These are phyloP conservation scores for Mycteria americana DNA, from an alignment of 2,797 vertebrate species.

Conservation along the genomic window DNA sequence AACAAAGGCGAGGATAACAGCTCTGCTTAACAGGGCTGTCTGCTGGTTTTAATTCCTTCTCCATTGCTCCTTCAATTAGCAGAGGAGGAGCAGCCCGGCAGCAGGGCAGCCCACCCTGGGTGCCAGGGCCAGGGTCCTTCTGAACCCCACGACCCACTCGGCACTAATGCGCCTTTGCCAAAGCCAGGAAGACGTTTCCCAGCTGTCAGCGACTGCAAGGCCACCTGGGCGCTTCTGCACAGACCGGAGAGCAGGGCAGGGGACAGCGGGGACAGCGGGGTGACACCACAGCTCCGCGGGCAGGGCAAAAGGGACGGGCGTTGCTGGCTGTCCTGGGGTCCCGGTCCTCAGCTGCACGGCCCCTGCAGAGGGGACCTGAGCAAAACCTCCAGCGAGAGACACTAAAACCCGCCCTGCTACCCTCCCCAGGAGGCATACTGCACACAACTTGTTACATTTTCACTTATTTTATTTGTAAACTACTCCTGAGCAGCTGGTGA, in stretches of 20 bases:
- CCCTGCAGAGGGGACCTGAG: not conserved
- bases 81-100: not conserved
- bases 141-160: not conserved
- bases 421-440: not conserved
- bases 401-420: not conserved
- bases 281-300: not conserved
- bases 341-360: not conserved
- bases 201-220: not conserved
- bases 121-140: not conserved
- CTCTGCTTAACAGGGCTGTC: not conserved
- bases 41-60: not conserved
- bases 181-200: not conserved
- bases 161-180: not conserved
- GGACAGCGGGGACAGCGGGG: not conserved
- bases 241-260: not conserved
- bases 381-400: not conserved
- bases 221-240: not conserved
- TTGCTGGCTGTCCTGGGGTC: not conserved
- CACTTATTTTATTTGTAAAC: not conserved
- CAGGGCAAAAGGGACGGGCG: not conserved
- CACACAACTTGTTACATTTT: rapidly evolving
- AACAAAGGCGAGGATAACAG: not conserved
- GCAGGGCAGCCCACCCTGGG: not conserved
- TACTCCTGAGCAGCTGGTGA: not conserved
- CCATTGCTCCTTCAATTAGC: not conserved